Evolutionary conservation across 2,888 invertebrate genomes (phyloP), one percentile per base, ranked within the genome.

Genomic region (Erebia epiphron): DNA sequence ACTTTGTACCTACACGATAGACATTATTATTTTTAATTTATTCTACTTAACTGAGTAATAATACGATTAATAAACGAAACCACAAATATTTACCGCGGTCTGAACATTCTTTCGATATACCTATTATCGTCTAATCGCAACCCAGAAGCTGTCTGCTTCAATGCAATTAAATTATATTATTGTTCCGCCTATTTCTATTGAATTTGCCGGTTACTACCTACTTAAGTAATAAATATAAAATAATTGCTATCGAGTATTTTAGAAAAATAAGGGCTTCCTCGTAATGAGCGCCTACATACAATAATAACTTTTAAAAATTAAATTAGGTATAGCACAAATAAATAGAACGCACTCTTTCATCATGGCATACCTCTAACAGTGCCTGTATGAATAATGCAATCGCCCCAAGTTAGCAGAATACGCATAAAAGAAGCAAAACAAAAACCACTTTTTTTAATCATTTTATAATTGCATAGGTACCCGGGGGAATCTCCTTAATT

Each of bases 161-260:
- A 10, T 66, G 21, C 56, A 65, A 66, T 66, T 66, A 66, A 57
- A 66, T n/a, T n/a, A 66, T 66, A 41, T 54, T n/a, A 16, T 64
- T 66, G 43, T 66, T 66, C 66, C 46, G 66, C 56, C 65, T 66
- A 52, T 66, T 66, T 41, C 56, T 41, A 52, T 66, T 66, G 56
- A 66, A 56, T 56, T 66, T 21, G 56, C 65, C 65, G 65, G 35
- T 43, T 18, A 18, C 18, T n/a, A n/a, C n/a, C n/a, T n/a, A n/a
- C n/a, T n/a, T n/a, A 46, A 11, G 46, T 46, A 43, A 56, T 66
- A 43, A 46, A 43, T 64, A 16, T 52, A 52, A 16, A 18, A 62
- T 21, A 21, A 21, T 26, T 11, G 35, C 35, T 35, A 21, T 26
- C 5, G 7, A 21, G 13, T 26, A 26, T 1, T 49, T 49, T 46